Evolutionary conservation across 2,113 vertebrate species (phyloP).

Genomic region (Pimephales promelas): DNA sequence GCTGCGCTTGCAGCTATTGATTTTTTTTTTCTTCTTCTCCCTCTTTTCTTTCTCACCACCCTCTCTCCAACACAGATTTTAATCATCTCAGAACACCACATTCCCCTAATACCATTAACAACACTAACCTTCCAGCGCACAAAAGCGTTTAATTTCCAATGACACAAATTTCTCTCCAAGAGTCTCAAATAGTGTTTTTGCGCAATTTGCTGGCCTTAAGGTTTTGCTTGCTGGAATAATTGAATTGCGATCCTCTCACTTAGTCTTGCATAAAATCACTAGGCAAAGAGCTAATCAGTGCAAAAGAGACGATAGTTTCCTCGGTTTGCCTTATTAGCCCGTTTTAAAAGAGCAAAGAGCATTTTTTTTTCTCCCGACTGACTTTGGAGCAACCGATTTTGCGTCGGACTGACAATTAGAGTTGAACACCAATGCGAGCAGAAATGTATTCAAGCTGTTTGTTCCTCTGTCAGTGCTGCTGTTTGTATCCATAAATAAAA

Average conservation of each 20-base stretch:
- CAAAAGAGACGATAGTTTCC: conserved; percentile 90
- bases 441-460: conserved; percentile 55
- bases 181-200: conserved; percentile 86
- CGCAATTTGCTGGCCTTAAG: conserved; percentile 90
- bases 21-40: conserved; percentile 68
- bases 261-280: conserved; percentile 87
- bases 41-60: conserved; percentile 14
- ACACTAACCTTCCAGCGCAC: conserved; percentile 89
- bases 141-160: conserved; percentile 95
- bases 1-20: conserved; percentile 96
- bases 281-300: conserved; percentile 93
- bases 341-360: conserved; percentile 66
- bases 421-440: not conserved
- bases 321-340: conserved; percentile 82
- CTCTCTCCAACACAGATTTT: conserved; percentile 90
- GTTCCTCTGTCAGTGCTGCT: conserved; percentile 56
- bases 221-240: conserved; percentile 80
- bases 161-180: conserved; percentile 86
- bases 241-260: conserved; percentile 88
- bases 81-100: conserved; percentile 84
- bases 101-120: conserved; percentile 96
- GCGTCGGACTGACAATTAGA: conserved; percentile 8
- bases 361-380: conserved; percentile 40
- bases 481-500: conserved; percentile 67
- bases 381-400: conserved; percentile 5